phyloP scores from a whole-genome alignment of 2,888 invertebrate species.

The Apeira syringaria region DNA sequence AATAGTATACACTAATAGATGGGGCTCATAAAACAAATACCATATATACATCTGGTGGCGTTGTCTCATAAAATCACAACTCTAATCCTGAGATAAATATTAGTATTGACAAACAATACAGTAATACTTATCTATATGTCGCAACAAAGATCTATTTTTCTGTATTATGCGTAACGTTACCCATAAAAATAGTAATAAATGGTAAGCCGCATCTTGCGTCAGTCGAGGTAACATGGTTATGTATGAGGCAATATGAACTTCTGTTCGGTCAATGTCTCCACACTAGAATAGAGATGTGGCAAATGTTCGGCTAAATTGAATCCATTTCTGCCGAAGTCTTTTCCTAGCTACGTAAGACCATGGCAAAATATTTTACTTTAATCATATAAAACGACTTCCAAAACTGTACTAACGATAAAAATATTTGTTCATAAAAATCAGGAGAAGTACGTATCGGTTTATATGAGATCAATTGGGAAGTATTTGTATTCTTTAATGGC shows the following conservation, averaged over 20 bases:
- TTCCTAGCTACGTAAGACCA: too few relatives aligned
- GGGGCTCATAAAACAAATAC: conserved; percentile 8
- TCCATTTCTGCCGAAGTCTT: too few relatives aligned
- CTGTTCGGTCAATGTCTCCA: conserved; percentile 68
- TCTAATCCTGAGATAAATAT: conserved; percentile 20
- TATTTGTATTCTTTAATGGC: too few relatives aligned
- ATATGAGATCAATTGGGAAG: too few relatives aligned
- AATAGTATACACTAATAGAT: too few relatives aligned
- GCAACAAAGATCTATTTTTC: conserved; percentile 47
- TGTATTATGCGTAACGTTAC: conserved; percentile 48
- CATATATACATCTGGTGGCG: neutral
- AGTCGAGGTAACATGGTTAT: conserved; percentile 26
- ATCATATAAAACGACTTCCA: too few relatives aligned
- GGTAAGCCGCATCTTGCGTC: conserved; percentile 42
- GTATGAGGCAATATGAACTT: conserved; percentile 59
- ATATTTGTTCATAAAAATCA: too few relatives aligned
- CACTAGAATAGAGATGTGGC: conserved; percentile 4
- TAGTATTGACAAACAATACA: conserved; percentile 7
- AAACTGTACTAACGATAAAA: too few relatives aligned
- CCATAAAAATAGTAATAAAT: conserved; percentile 44
- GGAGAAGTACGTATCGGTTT: too few relatives aligned
- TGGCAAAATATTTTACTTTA: too few relatives aligned
- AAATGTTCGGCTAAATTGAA: conserved; percentile 1
- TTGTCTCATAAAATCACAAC: conserved; percentile 3
- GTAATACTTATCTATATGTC: conserved; percentile 28